A percentile compares a stretch with the other conserved stretches of the same genome.
Evolutionary conservation across 2,888 invertebrate genomes (phyloP).

Genomic region (Sylvicola fuscatus): DNA sequence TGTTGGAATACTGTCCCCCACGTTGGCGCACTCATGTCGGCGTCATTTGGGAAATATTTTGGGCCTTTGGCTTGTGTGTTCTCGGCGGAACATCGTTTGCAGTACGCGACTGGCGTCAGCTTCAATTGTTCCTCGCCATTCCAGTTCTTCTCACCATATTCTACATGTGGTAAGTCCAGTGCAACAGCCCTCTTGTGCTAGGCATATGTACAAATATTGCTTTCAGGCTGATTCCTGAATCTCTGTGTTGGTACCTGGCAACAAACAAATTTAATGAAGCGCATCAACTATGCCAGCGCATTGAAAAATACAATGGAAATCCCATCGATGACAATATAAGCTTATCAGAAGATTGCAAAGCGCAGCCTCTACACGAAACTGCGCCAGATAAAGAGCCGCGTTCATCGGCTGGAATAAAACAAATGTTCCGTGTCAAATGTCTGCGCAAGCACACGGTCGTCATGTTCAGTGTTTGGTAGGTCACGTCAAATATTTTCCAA

Average conservation of each 20-base stretch:
- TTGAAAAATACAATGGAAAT: constrained; percentile 16
- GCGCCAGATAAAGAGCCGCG: too few species aligned
- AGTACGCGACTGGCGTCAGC: constrained; percentile 28
- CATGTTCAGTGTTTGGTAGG: constrained; percentile 14
- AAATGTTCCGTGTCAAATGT: constrained; percentile 1
- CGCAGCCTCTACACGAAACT: constrained; percentile 3
- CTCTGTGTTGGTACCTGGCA: constrained; percentile 22
- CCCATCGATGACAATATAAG: neutral
- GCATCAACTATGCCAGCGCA: constrained; percentile 16
- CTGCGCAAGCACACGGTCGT: constrained; percentile 10
- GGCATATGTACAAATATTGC: too few species aligned
- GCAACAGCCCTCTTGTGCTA: too few species aligned
- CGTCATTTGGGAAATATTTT: constrained; percentile 26
- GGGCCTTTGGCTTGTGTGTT: constrained; percentile 26
- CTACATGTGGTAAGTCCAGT: constrained; percentile 18
- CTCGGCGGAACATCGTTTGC: constrained; percentile 25
- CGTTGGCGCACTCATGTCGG: constrained; percentile 26
- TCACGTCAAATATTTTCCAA: too few species aligned
- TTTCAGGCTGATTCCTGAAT: constrained; percentile 23
- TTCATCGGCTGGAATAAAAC: neutral
- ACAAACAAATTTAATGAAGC: constrained; percentile 18
- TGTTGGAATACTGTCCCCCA: constrained; percentile 28
- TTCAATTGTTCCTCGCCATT: constrained; percentile 28
- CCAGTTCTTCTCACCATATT: constrained; percentile 26
- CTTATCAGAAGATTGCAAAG: constrained; percentile 8